Percentiles rank a stretch among this genome's conserved stretches.
These are phyloP conservation scores for Ashinkailepas kermadecensis DNA, from an alignment of 2,888 invertebrate genomes.

Conservation along the genomic window DNA sequence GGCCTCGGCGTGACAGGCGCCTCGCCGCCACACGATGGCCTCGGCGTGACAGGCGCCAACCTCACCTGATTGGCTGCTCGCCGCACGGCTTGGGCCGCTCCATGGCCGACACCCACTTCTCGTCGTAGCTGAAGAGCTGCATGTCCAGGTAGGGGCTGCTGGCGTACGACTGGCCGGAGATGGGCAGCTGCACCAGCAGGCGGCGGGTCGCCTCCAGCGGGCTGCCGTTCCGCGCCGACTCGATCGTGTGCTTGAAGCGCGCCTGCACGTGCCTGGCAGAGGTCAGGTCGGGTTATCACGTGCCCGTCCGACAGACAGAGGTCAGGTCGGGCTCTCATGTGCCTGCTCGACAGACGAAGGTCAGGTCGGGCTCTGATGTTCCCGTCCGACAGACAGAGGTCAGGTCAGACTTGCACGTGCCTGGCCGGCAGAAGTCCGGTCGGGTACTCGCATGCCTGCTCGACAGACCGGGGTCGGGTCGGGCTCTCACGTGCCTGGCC, in stretches of 20 bases:
- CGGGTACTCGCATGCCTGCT: conserved; percentile 81
- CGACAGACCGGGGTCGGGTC: conserved; percentile 43
- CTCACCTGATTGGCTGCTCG: conserved; percentile 80
- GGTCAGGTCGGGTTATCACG: too few relatives aligned
- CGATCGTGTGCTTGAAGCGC: conserved; percentile 79
- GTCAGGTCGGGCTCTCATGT: too few relatives aligned
- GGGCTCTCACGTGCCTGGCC: too few relatives aligned
- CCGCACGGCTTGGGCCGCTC: conserved; percentile 90
- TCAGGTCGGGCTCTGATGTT: too few relatives aligned
- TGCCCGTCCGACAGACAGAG: too few relatives aligned
- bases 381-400: too few relatives aligned
- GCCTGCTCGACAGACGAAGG: too few relatives aligned
- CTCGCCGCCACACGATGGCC: too few relatives aligned
- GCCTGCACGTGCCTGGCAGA: conserved; percentile 51
- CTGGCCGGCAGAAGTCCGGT: too few relatives aligned
- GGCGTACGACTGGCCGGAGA: conserved; percentile 89
- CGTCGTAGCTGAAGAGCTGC: conserved; percentile 86
- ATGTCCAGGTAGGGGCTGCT: conserved; percentile 88
- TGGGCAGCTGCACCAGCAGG: conserved; percentile 81
- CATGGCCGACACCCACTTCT: conserved; percentile 91
- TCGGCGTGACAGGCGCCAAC: too few relatives aligned
- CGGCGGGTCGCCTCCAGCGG: conserved; percentile 80
- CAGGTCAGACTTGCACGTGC: conserved; percentile 57
- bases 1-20: too few relatives aligned
- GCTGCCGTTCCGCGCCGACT: conserved; percentile 75